phyloP scores from a whole-genome alignment of 1,140 invertebrate species.

The Drosophila setifemur region DNA sequence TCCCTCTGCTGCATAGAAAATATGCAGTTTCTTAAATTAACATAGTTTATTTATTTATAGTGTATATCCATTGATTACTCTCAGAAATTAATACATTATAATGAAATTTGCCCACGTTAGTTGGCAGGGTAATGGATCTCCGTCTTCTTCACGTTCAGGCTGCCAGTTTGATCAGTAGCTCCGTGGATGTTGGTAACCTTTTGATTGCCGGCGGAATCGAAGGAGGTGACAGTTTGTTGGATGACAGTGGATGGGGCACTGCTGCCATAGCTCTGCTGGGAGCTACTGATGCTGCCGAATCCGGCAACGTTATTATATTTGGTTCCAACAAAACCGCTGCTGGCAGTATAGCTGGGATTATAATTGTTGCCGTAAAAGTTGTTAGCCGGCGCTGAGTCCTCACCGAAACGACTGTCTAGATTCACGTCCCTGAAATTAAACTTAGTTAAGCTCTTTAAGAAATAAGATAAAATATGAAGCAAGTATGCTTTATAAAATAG shows the following conservation, averaged over 20 bases:
- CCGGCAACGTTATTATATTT: not conserved
- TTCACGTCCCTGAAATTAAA: not conserved
- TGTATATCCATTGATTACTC: not conserved
- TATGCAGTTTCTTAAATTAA: no score
- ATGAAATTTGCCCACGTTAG: not conserved
- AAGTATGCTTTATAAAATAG: no score
- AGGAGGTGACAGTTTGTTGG: conserved; percentile 12
- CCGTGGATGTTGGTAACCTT: conserved; percentile 30
- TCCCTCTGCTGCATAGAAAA: no score
- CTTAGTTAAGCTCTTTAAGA: no score
- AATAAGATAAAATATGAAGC: no score
- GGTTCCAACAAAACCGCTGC: not conserved
- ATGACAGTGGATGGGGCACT: conserved; percentile 7
- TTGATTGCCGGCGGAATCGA: conserved; percentile 17
- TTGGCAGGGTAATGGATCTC: not conserved
- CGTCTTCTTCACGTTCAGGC: conserved; percentile 30
- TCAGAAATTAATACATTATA: not conserved
- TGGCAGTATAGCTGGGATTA: not conserved
- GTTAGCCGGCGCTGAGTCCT: conserved; percentile 30
- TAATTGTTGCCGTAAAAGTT: conserved; percentile 8
- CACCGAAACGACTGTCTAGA: conserved; percentile 47
- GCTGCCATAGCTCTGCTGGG: conserved; percentile 1
- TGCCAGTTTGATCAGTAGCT: conserved; percentile 13
- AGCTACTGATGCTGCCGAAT: not conserved
- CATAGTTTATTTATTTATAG: no score